Evolutionary conservation across 1,140 invertebrate species (phyloP).

Genomic region (Argopecten irradians): DNA sequence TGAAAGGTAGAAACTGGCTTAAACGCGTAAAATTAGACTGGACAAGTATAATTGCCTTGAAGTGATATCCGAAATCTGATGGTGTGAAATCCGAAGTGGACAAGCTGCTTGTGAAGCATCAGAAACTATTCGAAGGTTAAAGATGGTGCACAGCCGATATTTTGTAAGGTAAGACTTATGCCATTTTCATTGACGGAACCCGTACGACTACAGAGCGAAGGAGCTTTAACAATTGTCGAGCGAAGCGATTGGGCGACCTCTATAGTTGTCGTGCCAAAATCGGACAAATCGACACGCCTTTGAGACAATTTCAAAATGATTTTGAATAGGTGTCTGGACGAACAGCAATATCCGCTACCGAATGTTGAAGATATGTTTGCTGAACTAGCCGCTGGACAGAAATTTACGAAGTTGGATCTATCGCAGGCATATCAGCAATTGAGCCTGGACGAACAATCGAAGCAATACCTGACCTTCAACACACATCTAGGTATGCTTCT

Average conservation of each 20-base stretch:
- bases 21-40: too few species aligned
- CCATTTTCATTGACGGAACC: constrained; percentile 54
- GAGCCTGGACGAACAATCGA: constrained; percentile 15
- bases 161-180: constrained; percentile 51
- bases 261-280: constrained; percentile 72
- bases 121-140: too few species aligned
- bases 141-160: constrained; percentile 37
- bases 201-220: constrained; percentile 48
- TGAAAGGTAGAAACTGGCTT: too few species aligned
- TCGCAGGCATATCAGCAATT: constrained; percentile 61
- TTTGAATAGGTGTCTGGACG: constrained; percentile 66
- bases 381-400: constrained; percentile 58
- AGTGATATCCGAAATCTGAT: too few species aligned
- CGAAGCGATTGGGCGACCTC: constrained; percentile 70
- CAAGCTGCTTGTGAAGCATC: too few species aligned
- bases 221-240: constrained; percentile 50
- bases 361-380: constrained; percentile 62
- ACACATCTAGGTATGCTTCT: constrained; percentile 76
- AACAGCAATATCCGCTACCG: constrained; percentile 60
- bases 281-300: constrained; percentile 67
- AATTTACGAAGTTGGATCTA: constrained; percentile 68
- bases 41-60: too few species aligned
- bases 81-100: too few species aligned
- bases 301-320: constrained; percentile 74
- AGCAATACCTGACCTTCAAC: constrained; percentile 57